Conservation (phyloP, 2,113 vertebrate genomes). For the Sinosuthora webbiana region DNA sequence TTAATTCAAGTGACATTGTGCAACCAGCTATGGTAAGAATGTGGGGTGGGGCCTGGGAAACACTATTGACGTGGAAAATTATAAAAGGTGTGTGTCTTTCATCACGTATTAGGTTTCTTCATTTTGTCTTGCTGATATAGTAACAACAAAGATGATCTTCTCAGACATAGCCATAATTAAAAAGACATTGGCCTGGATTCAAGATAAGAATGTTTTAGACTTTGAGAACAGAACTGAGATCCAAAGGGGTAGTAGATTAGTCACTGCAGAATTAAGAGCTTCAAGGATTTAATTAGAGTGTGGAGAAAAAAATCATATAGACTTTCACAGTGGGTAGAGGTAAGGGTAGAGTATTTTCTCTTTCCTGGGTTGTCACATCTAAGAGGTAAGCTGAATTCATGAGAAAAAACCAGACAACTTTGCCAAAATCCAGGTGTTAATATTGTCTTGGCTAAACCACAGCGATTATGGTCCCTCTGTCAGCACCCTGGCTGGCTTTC, state of each 20-base stretch:
- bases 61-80: background rate
- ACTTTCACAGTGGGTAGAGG: background rate
- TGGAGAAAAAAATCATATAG: background rate
- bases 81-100: slow-evolving; percentile 26
- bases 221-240: background rate
- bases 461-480: background rate
- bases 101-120: background rate
- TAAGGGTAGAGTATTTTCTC: background rate
- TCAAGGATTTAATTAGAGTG: background rate
- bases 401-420: background rate
- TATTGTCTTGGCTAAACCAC: background rate
- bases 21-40: slow-evolving; percentile 23
- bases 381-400: background rate
- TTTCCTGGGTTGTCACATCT: background rate
- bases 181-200: slow-evolving; percentile 3
- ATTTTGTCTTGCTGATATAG: slow-evolving; percentile 28
- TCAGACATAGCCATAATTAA: slow-evolving; percentile 26
- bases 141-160: slow-evolving; percentile 10
- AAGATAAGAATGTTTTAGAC: background rate
- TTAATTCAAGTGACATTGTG: background rate
- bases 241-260: background rate
- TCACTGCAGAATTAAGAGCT: slow-evolving; percentile 5
- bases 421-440: background rate
- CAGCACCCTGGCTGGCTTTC: background rate
- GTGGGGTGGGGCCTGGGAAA: slow-evolving; percentile 59